Evolutionary conservation across 2,113 vertebrate genomes (phyloP).

Genomic region (Antennarius striatus): DNA sequence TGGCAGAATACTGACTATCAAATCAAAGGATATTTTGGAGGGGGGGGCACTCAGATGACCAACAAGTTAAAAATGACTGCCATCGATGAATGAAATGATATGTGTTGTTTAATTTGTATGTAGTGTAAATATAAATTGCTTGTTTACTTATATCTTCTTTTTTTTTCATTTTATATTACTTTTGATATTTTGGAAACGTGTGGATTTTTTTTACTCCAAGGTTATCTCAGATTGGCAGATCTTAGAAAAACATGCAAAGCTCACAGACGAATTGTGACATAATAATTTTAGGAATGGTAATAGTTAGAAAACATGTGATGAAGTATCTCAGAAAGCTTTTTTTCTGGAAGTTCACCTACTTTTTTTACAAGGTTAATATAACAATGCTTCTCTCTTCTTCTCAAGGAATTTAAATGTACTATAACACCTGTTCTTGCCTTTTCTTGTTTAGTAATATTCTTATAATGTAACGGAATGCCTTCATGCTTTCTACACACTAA

Average conservation of each 20-base stretch:
- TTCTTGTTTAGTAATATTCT: constrained; percentile 77
- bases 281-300: constrained; percentile 57
- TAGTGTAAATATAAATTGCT: constrained; percentile 98
- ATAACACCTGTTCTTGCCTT: constrained; percentile 78
- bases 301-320: constrained; percentile 53
- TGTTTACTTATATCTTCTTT: constrained; percentile 89
- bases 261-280: constrained; percentile 52
- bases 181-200: constrained; percentile 74
- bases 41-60: constrained; percentile 8
- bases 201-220: constrained; percentile 55
- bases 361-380: constrained; percentile 69
- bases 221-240: constrained; percentile 48
- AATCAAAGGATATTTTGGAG: constrained; percentile 44
- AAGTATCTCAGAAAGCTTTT: constrained; percentile 52
- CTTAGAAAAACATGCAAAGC: constrained; percentile 41
- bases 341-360: constrained; percentile 49
- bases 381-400: constrained; percentile 67
- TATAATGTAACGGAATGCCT: constrained; percentile 76
- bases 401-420: constrained; percentile 75
- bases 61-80: constrained; percentile 49
- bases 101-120: constrained; percentile 83
- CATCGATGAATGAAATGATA: constrained; percentile 74
- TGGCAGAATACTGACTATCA: constrained; percentile 46
- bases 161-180: constrained; percentile 74
- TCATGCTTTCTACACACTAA: constrained; percentile 77